Evolutionary conservation across 2,113 vertebrate species (phyloP), one percentile per base, ranked within the genome.

Genomic region (Cromileptes altivelis): DNA sequence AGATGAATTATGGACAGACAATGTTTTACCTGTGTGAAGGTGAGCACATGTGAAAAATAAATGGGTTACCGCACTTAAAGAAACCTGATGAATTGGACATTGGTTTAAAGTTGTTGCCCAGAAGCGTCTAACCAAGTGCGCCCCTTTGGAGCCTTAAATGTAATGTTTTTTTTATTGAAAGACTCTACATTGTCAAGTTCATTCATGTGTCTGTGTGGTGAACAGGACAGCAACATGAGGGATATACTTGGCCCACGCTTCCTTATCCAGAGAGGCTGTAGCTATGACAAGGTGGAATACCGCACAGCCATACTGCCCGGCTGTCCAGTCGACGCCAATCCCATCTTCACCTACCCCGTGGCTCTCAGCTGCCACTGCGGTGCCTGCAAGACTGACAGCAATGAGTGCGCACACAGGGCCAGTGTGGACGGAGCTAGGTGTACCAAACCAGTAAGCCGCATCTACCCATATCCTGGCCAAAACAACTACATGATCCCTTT

Each of bases 221-320:
- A 80, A 71, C 90, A 99, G 98, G 98, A 99, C 95, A 96, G 96
- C 89, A 98, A 98, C n/a, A 88, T 97, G 90, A 97, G 97, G 88
- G 94, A 95, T 62, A 85, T 96, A 85, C 87, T 97, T 2, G 95
- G 96, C 61, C 95, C 92, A 53, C 95, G 95, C 1, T 95, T 96
- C 60, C 86, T 97, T 13, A 93, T 96, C 52, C 97, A 99, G 92
- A 95, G 95, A 0, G 95, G 96, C 53, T 99, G 98, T 70, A 97
- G 95, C 0, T 99, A 99, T n/a, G 94, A 97, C 76, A 93, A 96
- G 78, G 93, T 99, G 89, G 88, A 95, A 78, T 98, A 98, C 84
- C 95, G 89, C 55, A 97, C 97, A 1, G 95, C 91, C 61, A 61
- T 95, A 68, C 95, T 99, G 75, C 98, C 97, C 0, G 98, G 98